Base-by-base conservation (phyloP, 2,888 invertebrate genomes). In the Drosophila histrio region DNA sequence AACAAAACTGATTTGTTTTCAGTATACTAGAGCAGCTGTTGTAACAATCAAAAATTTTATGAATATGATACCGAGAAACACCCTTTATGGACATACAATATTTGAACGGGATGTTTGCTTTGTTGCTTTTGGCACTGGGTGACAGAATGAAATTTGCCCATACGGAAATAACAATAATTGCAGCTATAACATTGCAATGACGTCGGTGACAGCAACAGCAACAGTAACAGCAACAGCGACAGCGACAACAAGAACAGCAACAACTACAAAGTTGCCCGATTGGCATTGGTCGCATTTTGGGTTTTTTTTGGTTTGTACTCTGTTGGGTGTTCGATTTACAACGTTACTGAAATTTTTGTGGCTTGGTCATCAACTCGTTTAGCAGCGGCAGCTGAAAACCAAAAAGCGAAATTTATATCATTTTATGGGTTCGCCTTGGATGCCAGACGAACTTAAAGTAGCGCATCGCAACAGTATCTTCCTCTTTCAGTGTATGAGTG, bases 301-400 rank as follows among this genome's bases (percentile, higher is more conserved):
- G 64, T 17, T 54, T 70, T 63, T 69, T 52, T 58, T 39, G 26
- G n/a, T 17, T 43, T 50, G 47, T 32, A 26, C 26, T 61, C 32
- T 52, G 50, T 41, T 62, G 58, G 68, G 60, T 39, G 67, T 74
- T 74, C 73, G 73, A 74, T 76, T 84, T 81, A 84, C 87, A 87
- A 68, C 78, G 72, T 78, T 32, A 71, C 61, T 53, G 63, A 77
- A 69, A 76, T 60, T 81, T 84, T 78, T 81, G 77, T 68, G 85
- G 79, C 78, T 72, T 76, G 85, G 72, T 81, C 80, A 84, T 68
- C 87, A 84, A 82, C 81, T 84, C 69, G 85, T 84, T 80, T 66
- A 36, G 57, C 62, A 58, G 22, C 34, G 60, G 61, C 49, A 59
- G 49, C 54, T 56, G 58, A 64, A 56, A 50, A 63, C 15, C 39